Evolutionary conservation across 2,797 vertebrate species (phyloP), one percentile per base, ranked within the genome.

Genomic region (Eptatretus atami): DNA sequence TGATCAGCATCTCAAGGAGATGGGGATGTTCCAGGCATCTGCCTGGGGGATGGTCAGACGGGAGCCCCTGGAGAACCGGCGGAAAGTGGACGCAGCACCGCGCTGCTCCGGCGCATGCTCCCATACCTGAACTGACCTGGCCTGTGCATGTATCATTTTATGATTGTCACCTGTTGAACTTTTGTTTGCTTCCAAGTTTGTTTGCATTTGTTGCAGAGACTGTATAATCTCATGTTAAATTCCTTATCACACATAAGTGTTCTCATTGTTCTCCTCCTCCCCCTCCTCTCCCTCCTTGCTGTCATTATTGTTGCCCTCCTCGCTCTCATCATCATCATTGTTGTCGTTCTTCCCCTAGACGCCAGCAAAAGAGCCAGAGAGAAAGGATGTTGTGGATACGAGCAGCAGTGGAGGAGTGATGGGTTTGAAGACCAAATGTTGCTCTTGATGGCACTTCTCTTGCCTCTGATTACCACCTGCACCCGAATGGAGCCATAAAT

Each of bases 371-470:
- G 57, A 61, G 57, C 57, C 57, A 12, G 57, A 61, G 57, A 61
- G 57, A 24, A 61, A 61, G 57, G 57, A 61, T 12, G 57, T 61
- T 61, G 57, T 61, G 24, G 57, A 61, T 24, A 61, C 57, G 57
- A 61, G 15, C 57, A 61, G 57, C 57, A n/a, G 15, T n/a, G 11
- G 57, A 10, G 57, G 57, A n/a, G 57, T 61, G 57, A 10, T 61
- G 57, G 57, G 57, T 24, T 10, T 61, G 15, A 61, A 61, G 57
- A 61, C 15, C 57, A 61, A 61, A 24, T 61, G 57, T 24, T 61
- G 57, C 57, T n/a, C 57, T 24, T 61, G 57, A 61, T n/a, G 15
- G 57, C 10, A 12, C 57, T 12, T 24, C 57, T 24, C 57, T 61
- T 24, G 9, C 57, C 57, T 61, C 57, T 12, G 15, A 61, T 24